Evolutionary conservation across 2,113 vertebrate species (phyloP).

Genomic region (Psittacula cyanocephala): DNA sequence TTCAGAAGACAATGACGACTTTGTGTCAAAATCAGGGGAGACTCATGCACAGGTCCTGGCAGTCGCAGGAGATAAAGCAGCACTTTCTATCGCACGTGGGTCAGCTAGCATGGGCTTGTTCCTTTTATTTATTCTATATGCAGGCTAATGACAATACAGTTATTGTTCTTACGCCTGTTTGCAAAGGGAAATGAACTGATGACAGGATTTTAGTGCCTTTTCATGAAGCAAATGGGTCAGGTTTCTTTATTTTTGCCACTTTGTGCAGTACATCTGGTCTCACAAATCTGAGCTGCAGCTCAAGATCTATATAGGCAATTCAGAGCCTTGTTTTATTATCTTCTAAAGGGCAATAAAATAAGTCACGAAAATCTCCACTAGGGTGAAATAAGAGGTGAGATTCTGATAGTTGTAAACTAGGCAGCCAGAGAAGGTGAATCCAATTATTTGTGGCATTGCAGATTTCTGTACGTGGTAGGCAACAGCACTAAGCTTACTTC

Average conservation of each 20-base stretch:
- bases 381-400: slow-evolving; percentile 16
- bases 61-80: neutral
- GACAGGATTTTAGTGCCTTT: slow-evolving; percentile 23
- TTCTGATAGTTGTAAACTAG: neutral
- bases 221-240: neutral
- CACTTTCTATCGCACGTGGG: neutral
- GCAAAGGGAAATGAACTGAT: neutral
- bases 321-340: neutral
- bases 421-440: neutral
- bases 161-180: slow-evolving; percentile 54
- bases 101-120: slow-evolving; percentile 6
- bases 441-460: neutral
- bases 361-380: neutral
- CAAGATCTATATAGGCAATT: neutral
- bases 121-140: slow-evolving; percentile 33
- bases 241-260: neutral
- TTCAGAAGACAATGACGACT: slow-evolving; percentile 24
- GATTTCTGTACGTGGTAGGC: neutral
- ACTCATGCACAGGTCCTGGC: neutral
- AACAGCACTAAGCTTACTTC: neutral
- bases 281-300: neutral
- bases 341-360: neutral
- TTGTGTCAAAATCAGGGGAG: neutral
- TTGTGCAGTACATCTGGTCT: neutral
- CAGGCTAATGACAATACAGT: slow-evolving; percentile 36